A percentile compares a stretch with the other conserved stretches of the same genome.
Conservation (phyloP, 2,113 vertebrate species). For the Australoheros scitulus region DNA sequence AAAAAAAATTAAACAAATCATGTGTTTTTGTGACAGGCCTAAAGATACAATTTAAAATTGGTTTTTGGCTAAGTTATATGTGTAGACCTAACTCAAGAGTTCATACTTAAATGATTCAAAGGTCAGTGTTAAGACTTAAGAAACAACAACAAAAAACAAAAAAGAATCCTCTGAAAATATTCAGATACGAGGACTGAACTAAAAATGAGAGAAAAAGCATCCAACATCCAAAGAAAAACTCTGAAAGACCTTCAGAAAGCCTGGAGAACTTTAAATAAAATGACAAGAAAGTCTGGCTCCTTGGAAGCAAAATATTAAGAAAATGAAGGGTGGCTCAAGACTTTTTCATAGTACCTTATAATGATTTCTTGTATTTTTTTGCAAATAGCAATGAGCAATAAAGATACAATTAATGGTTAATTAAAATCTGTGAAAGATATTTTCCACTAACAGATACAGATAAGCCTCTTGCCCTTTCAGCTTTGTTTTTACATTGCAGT, state of each 20-base stretch:
- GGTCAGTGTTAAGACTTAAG: background rate
- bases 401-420: background rate
- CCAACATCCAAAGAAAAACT: background rate
- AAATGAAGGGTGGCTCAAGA: too few species aligned
- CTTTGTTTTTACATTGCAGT: background rate
- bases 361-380: background rate
- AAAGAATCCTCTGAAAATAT: background rate
- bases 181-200: background rate
- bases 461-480: background rate
- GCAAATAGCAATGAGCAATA: background rate
- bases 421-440: background rate
- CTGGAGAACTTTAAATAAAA: background rate
- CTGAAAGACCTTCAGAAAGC: background rate
- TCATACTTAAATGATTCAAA: background rate
- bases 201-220: background rate
- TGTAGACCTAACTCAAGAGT: background rate
- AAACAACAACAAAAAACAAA: background rate
- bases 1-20: too few species aligned
- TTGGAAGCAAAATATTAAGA: background rate
- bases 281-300: background rate
- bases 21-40: background rate
- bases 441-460: background rate
- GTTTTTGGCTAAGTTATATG: too few species aligned
- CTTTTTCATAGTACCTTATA: background rate
- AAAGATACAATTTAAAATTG: too few species aligned